Evolutionary conservation across 2,888 invertebrate species (phyloP).

Genomic region (Plutella xylostella): DNA sequence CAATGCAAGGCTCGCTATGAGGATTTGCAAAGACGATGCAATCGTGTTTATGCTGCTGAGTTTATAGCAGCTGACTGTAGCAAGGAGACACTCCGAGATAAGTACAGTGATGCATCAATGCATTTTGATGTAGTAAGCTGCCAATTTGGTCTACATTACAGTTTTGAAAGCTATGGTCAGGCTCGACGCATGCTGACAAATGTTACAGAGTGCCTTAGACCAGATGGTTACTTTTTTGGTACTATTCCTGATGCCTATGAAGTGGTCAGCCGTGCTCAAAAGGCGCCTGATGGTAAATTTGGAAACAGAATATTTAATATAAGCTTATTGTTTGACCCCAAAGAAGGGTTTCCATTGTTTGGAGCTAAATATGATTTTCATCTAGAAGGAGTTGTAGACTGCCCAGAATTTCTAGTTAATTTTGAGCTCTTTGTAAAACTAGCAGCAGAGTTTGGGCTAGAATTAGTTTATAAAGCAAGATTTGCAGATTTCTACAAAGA

Average conservation of each 20-base stretch:
- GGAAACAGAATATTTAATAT: constrained; percentile 86
- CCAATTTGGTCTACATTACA: constrained; percentile 98
- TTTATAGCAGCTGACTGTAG: constrained; percentile 94
- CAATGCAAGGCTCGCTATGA: constrained; percentile 90
- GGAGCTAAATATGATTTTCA: constrained; percentile 97
- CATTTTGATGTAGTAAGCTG: constrained; percentile 93
- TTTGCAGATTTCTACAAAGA: constrained; percentile 86
- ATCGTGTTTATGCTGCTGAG: constrained; percentile 81
- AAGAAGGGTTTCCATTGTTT: constrained; percentile 82
- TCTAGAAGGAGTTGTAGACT: constrained; percentile 96
- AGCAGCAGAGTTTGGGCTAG: constrained; percentile 77
- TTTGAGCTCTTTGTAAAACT: constrained; percentile 86
- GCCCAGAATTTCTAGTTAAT: constrained; percentile 98
- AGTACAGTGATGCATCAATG: constrained; percentile 81
- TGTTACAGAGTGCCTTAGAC: constrained; percentile 87
- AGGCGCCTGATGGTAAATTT: constrained; percentile 70
- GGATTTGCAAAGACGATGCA: constrained; percentile 66
- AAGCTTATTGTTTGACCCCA: constrained; percentile 75
- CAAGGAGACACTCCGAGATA: constrained; percentile 81
- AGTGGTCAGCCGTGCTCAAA: constrained; percentile 81
- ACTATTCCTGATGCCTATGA: constrained; percentile 96
- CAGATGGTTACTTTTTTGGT: constrained; percentile 96
- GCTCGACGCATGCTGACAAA: constrained; percentile 94
- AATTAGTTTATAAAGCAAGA: constrained; percentile 74
- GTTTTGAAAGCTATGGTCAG: constrained; percentile 89